Evolutionary conservation across 2,797 vertebrate genomes (phyloP).

Genomic region (Okamejei kenojei): DNA sequence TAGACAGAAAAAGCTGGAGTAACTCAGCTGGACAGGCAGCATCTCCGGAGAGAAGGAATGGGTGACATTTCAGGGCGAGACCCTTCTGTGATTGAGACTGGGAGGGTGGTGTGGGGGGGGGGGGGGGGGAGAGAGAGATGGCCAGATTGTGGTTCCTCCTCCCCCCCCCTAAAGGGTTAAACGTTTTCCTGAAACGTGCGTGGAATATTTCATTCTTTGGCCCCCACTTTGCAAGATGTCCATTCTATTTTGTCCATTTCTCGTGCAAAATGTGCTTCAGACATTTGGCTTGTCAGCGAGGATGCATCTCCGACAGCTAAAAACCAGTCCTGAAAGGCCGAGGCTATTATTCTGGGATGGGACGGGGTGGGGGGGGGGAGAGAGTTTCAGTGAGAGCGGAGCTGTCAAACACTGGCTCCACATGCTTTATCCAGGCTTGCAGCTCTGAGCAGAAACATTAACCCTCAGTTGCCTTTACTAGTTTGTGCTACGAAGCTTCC

Average conservation of each 20-base stretch:
- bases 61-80: no score
- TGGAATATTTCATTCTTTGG: background rate
- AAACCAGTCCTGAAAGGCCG: background rate
- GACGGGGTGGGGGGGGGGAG: no score
- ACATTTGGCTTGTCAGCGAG: background rate
- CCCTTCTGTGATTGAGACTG: no score
- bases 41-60: no score
- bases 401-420: background rate
- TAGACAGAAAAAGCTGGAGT: no score
- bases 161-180: background rate
- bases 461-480: background rate
- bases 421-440: background rate
- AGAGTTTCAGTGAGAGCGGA: background rate
- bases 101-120: background rate
- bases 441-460: background rate
- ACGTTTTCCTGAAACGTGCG: background rate
- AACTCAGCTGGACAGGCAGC: no score
- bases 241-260: background rate
- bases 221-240: background rate
- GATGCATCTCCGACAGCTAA: background rate
- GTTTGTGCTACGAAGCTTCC: background rate
- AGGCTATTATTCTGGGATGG: background rate
- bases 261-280: background rate
- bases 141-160: background rate
- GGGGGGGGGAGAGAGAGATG: no score